Base-by-base conservation (phyloP, 2,797 vertebrate species). In the Agapornis canus region DNA sequence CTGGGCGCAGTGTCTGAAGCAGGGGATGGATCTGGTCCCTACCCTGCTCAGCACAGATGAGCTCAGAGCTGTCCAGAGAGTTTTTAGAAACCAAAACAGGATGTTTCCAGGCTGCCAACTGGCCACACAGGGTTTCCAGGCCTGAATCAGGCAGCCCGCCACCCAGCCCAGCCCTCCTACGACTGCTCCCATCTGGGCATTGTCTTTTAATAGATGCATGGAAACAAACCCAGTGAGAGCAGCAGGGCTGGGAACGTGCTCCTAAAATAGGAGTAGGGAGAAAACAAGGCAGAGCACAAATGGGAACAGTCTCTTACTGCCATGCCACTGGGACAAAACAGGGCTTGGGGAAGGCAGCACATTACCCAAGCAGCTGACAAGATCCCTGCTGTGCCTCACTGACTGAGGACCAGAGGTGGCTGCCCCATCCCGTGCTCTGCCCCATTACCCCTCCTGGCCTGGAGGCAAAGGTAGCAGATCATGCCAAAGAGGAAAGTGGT, bases 121-220 rank as follows among this genome's bases (percentile, higher is more conserved):
- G 45, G 92, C 83, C 6, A 2, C 85, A 84, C 86, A 69, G 85
- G 39, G 86, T 63, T 65, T 93, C 86, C 29, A 89, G 91, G 80
- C 92, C 89, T 83, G 90, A 96, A 93, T 95, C 89, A 94, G 90
- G 54, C 76, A 3, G n/a, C 79, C 84, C 5, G 40, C 89, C 8
- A 10, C 89, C 93, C 91, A 82, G 91, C 87, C 69, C 89, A 42
- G 81, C 76, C 96, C 94, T 97, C 94, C 93, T 75, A 94, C 61
- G 17, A 91, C 70, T 35, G 81, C 94, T 96, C 94, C 95, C 91
- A 96, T 93, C 96, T 95, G 95, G 94, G 95, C 92, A 94, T 84
- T 93, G 91, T 96, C 97, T 97, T 98, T 98, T 97, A 98, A 98
- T 98, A 98, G 97, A 96, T 35, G 59, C 72, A 7, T 97, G 96